These are phyloP conservation scores for Hystrix cristata DNA, from an alignment of 2,113 vertebrate genomes.

Conservation along the genomic window DNA sequence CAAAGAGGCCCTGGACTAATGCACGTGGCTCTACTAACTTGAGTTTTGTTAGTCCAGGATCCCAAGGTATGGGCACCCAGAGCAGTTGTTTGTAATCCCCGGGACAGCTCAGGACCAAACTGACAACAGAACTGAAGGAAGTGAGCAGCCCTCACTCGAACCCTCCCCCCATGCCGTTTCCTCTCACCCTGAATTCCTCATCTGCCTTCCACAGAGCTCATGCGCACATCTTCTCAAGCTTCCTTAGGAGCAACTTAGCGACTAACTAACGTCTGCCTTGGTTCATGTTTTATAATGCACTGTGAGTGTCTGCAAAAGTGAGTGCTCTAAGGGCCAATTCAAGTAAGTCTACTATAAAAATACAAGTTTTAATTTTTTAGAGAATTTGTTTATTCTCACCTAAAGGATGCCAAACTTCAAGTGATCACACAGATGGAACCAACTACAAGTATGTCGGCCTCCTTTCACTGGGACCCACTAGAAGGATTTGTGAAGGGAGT, in stretches of 20 bases:
- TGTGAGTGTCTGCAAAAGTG: background rate
- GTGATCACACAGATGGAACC: no score
- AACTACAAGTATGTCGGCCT: no score
- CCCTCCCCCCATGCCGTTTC: background rate
- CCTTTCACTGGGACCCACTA: no score
- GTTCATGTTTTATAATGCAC: background rate
- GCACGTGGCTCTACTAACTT: constrained; percentile 48
- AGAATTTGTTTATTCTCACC: no score
- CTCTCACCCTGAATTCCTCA: background rate
- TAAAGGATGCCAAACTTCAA: no score
- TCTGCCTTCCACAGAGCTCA: background rate
- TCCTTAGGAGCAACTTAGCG: background rate
- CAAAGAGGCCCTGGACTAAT: constrained; percentile 9
- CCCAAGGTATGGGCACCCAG: background rate
- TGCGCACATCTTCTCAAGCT: background rate
- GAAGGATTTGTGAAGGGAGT: no score
- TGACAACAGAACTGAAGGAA: background rate
- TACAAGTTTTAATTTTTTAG: no score
- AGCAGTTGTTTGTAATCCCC: constrained; percentile 6
- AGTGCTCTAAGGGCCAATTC: constrained; percentile 18
- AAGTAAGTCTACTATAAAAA: constrained; percentile 12
- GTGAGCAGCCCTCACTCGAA: background rate
- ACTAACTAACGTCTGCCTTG: background rate
- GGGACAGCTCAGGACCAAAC: constrained; percentile 3
- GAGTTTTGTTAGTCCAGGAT: constrained; percentile 36